These are phyloP conservation scores for Hippolais icterina DNA, from an alignment of 2,113 vertebrate genomes.

Conservation along the genomic window DNA sequence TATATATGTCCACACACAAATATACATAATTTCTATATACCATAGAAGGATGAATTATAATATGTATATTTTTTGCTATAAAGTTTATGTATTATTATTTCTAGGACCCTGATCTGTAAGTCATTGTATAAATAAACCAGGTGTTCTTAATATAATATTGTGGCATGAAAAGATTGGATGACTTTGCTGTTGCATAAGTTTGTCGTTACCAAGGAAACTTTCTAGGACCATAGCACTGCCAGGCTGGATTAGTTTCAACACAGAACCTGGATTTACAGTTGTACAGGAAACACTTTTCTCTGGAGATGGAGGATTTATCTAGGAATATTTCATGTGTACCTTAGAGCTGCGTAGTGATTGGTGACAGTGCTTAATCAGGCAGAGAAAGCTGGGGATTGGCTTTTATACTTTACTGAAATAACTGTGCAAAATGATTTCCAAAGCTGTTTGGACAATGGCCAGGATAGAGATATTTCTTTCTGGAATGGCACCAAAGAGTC, in stretches of 20 bases:
- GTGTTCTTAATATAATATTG: conserved; percentile 79
- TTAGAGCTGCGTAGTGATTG: conserved; percentile 19
- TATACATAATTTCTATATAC: conserved; percentile 75
- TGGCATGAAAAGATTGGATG: conserved; percentile 56
- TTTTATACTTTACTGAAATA: conserved; percentile 36
- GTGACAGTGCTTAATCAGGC: conserved; percentile 49
- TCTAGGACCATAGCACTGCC: conserved; percentile 41
- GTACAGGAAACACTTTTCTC: conserved; percentile 57
- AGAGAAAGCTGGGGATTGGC: conserved; percentile 34
- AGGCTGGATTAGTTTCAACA: conserved; percentile 66
- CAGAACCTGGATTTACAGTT: conserved; percentile 55
- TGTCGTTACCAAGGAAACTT: conserved; percentile 47
- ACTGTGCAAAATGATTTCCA: conserved; percentile 30
- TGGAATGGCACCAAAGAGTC: conserved; percentile 1
- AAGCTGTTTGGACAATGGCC: conserved; percentile 39
- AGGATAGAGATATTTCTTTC: conserved; percentile 42
- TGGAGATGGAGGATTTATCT: conserved; percentile 58
- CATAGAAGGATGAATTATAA: conserved; percentile 74
- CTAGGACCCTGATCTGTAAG: conserved; percentile 77
- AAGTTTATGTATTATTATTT: conserved; percentile 79
- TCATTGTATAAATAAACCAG: conserved; percentile 83
- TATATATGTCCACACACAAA: conserved; percentile 48
- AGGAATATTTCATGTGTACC: conserved; percentile 22
- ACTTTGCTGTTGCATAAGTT: conserved; percentile 35
- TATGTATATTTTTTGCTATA: conserved; percentile 86